Percentiles rank a stretch among this genome's conserved stretches.
These are phyloP conservation scores for Stigmatopora argus DNA, from an alignment of 2,113 vertebrate genomes.

Conservation along the genomic window DNA sequence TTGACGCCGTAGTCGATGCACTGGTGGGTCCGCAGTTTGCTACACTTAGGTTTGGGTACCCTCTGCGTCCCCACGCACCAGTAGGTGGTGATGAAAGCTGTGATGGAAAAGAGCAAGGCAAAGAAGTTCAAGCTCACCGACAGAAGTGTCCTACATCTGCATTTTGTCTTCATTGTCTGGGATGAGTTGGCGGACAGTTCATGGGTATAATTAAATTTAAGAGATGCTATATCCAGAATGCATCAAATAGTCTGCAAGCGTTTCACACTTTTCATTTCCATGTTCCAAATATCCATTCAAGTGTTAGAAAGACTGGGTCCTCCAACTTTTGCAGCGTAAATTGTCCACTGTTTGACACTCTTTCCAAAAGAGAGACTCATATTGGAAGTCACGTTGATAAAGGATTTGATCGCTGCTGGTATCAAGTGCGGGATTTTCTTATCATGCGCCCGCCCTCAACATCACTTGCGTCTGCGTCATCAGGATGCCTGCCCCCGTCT, in stretches of 20 bases:
- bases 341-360: constrained; percentile 4
- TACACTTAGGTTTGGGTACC: constrained; percentile 71
- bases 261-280: constrained; percentile 5
- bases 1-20: constrained; percentile 86
- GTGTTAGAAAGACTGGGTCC: neutral
- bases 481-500: neutral
- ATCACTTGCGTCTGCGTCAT: constrained; percentile 2
- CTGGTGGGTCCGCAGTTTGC: constrained; percentile 73
- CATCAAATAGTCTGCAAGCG: neutral
- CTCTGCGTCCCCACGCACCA: constrained; percentile 92
- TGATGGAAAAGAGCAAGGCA: constrained; percentile 71
- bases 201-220: constrained; percentile 20
- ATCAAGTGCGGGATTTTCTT: constrained; percentile 38
- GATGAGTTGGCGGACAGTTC: constrained; percentile 32
- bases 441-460: constrained; percentile 7
- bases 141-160: constrained; percentile 83
- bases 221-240: constrained; percentile 5
- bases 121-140: constrained; percentile 78
- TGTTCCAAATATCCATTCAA: neutral
- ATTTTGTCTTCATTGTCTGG: constrained; percentile 82
- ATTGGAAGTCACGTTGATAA: constrained; percentile 47
- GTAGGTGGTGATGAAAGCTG: constrained; percentile 86
- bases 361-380: constrained; percentile 12
- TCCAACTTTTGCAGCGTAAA: neutral
- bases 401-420: constrained; percentile 47